phyloP scores from a whole-genome alignment of 1,140 invertebrate genomes.

The Psilanteris sp. region DNA sequence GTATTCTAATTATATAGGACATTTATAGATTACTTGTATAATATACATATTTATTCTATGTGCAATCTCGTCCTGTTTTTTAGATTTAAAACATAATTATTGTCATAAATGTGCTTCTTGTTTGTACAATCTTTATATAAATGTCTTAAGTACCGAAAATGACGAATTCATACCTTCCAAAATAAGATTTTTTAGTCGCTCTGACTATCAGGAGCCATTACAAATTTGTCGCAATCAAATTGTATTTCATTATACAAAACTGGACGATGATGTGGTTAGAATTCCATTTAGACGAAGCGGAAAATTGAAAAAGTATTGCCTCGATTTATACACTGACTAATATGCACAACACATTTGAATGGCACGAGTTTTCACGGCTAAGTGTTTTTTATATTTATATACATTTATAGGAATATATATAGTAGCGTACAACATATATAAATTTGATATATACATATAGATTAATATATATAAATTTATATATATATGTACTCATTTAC shows the following conservation, averaged over 20 bases:
- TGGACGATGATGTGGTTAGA: slow-evolving; percentile 20
- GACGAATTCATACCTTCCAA: too few relatives aligned
- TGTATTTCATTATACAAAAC: slow-evolving; percentile 43
- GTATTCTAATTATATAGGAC: too few relatives aligned
- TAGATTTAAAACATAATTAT: too few relatives aligned
- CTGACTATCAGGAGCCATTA: too few relatives aligned
- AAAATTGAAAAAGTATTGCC: slow-evolving; percentile 58
- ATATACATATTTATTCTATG: too few relatives aligned
- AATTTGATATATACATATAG: slow-evolving; percentile 44
- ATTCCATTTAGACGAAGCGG: slow-evolving; percentile 41
- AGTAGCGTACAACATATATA: slow-evolving; percentile 55
- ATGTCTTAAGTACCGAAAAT: too few relatives aligned
- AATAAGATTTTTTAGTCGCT: too few relatives aligned
- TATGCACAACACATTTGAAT: slow-evolving; percentile 62
- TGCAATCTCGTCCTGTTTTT: too few relatives aligned
- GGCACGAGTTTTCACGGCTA: slow-evolving; percentile 50
- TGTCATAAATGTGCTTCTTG: too few relatives aligned
- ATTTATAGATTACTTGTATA: too few relatives aligned
- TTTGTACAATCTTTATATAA: too few relatives aligned
- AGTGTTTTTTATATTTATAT: slow-evolving; percentile 43
- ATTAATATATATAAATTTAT: slow-evolving; percentile 54
- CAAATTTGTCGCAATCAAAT: slow-evolving; percentile 52
- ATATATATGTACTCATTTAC: slow-evolving; percentile 40
- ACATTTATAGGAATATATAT: slow-evolving; percentile 62
- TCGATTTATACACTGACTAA: slow-evolving; percentile 63